A percentile compares a stretch with the other conserved stretches of the same genome.
phyloP scores from a whole-genome alignment of 2,797 vertebrate genomes.

The Hipposideros larvatus region DNA sequence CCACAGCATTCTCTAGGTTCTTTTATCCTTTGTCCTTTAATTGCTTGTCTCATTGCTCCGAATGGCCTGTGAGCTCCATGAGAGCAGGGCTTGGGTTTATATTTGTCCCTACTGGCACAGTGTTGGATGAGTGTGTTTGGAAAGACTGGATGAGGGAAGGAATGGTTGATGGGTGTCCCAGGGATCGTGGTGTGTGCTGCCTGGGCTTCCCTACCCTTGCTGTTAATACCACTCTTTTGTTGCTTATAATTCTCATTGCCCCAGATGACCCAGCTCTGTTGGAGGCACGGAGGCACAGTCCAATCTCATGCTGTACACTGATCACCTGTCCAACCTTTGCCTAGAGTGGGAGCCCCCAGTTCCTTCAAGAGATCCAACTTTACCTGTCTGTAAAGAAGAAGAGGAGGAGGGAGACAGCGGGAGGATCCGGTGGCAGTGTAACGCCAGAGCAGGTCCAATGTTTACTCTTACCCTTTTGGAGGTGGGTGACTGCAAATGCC shows the following conservation, averaged over 20 bases:
- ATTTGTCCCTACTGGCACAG: neutral
- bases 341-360: conserved; percentile 93
- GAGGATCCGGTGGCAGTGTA: conserved; percentile 91
- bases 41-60: neutral
- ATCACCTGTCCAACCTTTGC: conserved; percentile 96
- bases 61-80: neutral
- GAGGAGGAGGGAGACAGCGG: conserved; percentile 90
- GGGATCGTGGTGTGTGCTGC: neutral
- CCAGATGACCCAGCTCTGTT: conserved; percentile 96
- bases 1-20: neutral
- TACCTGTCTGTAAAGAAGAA: conserved; percentile 91
- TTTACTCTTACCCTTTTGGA: conserved; percentile 87
- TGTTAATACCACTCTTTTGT: conserved; percentile 83
- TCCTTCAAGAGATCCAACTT: conserved; percentile 92
- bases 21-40: neutral
- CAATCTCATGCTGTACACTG: conserved; percentile 95
- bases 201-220: conserved; percentile 60
- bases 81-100: neutral
- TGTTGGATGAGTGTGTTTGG: conserved; percentile 30
- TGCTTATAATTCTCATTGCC: conserved; percentile 84
- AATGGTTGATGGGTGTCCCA: neutral
- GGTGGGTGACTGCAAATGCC: conserved; percentile 77
- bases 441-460: conserved; percentile 90
- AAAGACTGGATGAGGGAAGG: conserved; percentile 17
- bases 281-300: conserved; percentile 96